Conservation (phyloP, 2,113 vertebrate genomes). For the Etheostoma spectabile region DNA sequence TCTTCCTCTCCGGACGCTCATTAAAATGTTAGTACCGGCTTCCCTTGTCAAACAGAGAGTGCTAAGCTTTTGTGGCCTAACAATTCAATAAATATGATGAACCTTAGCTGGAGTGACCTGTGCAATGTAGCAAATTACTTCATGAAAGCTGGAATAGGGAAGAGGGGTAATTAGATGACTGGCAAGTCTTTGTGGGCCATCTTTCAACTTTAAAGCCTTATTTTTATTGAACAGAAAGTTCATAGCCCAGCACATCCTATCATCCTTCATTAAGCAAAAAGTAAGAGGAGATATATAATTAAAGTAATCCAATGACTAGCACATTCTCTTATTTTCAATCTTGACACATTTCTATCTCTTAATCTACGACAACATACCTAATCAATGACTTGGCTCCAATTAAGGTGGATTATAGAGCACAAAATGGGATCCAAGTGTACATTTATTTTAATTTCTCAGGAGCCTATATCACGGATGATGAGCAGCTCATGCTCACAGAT, state of each 20-base stretch:
- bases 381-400: not conserved
- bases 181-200: not conserved
- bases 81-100: slow-evolving; percentile 59
- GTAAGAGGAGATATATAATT: not conserved
- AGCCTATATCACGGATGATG: not conserved
- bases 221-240: slow-evolving; percentile 7
- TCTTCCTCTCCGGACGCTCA: slow-evolving; percentile 75
- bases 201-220: slow-evolving; percentile 20
- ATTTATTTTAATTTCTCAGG: not conserved
- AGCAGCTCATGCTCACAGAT: not conserved
- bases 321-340: not conserved
- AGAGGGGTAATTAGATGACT: not conserved
- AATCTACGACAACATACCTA: not conserved
- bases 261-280: slow-evolving; percentile 20
- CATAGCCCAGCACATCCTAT: slow-evolving; percentile 1
- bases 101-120: slow-evolving; percentile 43
- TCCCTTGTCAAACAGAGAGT: slow-evolving; percentile 49
- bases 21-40: slow-evolving; percentile 69
- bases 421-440: not conserved
- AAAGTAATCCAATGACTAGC: not conserved
- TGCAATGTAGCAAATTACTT: slow-evolving; percentile 22
- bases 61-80: slow-evolving; percentile 44
- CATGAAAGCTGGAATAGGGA: slow-evolving; percentile 12
- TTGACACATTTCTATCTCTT: not conserved
- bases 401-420: not conserved